A percentile compares a stretch with the other conserved stretches of the same genome.
phyloP scores from a whole-genome alignment of 92 coral and sea anemone species.

The Epizoanthus scotinus region DNA sequence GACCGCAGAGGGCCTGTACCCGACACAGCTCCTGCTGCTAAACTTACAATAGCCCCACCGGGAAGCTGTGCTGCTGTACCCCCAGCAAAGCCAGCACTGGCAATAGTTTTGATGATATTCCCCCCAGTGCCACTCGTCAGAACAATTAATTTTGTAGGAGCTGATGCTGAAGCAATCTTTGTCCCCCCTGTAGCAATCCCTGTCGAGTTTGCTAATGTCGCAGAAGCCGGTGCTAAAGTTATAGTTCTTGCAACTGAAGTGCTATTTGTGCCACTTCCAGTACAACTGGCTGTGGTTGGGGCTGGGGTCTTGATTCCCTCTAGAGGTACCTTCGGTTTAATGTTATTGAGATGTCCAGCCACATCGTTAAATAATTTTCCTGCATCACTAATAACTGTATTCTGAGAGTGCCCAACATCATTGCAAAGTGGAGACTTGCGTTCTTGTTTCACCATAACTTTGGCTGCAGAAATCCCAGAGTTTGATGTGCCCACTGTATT shows the following conservation, averaged over 20 bases:
- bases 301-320: slow-evolving; percentile 66
- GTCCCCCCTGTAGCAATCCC: slow-evolving; percentile 50
- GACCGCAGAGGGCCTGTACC: slow-evolving; percentile 68
- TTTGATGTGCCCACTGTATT: slow-evolving; percentile 61
- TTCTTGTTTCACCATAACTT: slow-evolving; percentile 76
- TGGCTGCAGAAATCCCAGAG: slow-evolving; percentile 56
- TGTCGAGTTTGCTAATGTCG: slow-evolving; percentile 40
- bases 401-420: slow-evolving; percentile 52
- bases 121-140: slow-evolving; percentile 88
- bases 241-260: slow-evolving; percentile 57
- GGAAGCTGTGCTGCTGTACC: slow-evolving; percentile 77
- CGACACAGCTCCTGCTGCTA: slow-evolving; percentile 62
- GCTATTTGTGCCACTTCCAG: slow-evolving; percentile 46
- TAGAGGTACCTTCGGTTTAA: slow-evolving; percentile 65
- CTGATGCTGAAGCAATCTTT: slow-evolving; percentile 62
- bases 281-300: slow-evolving; percentile 44
- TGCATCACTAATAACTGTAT: slow-evolving; percentile 58
- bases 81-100: slow-evolving; percentile 78
- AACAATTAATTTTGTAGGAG: slow-evolving; percentile 93
- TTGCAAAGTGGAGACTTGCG: slow-evolving; percentile 50
- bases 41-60: slow-evolving; percentile 64
- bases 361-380: slow-evolving; percentile 75
- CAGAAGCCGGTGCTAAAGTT: slow-evolving; percentile 40
- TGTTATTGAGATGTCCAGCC: slow-evolving; percentile 76
- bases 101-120: slow-evolving; percentile 91